Evolutionary conservation across 2,797 vertebrate genomes (phyloP), one percentile per base, ranked within the genome.

Genomic region (Coregonus suidteri): DNA sequence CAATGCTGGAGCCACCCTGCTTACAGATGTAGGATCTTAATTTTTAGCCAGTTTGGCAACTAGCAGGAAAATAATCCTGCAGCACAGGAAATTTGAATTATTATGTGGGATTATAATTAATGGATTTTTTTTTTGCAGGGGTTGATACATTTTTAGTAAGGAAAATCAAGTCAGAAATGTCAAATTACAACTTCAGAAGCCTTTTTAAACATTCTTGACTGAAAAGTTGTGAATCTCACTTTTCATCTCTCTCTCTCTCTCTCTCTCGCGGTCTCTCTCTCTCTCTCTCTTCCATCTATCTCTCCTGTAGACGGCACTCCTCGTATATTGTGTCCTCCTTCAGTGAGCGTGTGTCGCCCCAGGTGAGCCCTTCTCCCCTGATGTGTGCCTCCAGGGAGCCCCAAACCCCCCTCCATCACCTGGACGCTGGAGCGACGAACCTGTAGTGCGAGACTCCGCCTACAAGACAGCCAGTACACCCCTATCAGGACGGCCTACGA

Each of bases 391-490:
- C 97, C 91, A 98, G 92, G 98, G 97, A 25, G 97, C 97, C 16
- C 97, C 98, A 0, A n/a, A n/a, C 97, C 97, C 0, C 98, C 98
- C 16, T 97, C 97, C 15, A 94, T 99, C 93, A 97, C 96, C 90
- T 99, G 98, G 98, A 97, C 97, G 4, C 91, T 99, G 93, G 98
- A 99, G n/a, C 2, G 98, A 99, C 1, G 98, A 99, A 92, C 94
- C 96, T 11, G 95, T 99, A 85, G 90, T 94, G 83, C 93, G 96
- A 77, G 98, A 99, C 79, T 94, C 95, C 81, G 95, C 94, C 89
- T 98, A 98, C 94, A 97, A 97, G 90, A 96, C 96, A 98, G 96
- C 95, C 97, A 99, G 94, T 98, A 98, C 95, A 99, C 98, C 78
- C 78, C 96, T 96, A 92, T 97, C 97, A 0, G 97, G 97, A 98